Conservation (phyloP, 53 echinoderm and acorn worm species). For the Patiria pectinifera region DNA sequence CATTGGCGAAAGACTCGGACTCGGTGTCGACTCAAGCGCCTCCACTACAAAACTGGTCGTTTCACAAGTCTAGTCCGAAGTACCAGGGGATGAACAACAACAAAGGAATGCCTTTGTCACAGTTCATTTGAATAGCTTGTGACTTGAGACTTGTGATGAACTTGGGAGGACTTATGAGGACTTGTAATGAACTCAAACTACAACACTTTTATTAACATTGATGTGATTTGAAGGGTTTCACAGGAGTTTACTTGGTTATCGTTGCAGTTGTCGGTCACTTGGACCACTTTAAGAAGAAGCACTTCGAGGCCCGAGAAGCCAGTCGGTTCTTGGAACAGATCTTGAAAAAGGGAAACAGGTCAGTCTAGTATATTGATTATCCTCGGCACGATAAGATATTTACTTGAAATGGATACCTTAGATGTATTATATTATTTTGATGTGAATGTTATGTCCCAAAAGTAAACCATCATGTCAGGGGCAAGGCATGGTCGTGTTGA, state of each 20-base stretch:
- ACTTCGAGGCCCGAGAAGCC: slow-evolving; percentile 89
- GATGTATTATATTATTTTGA: too few relatives aligned
- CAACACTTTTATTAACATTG: not conserved
- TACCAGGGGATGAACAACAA: not conserved
- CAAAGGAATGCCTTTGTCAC: not conserved
- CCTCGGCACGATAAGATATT: not conserved
- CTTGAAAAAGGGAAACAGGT: slow-evolving; percentile 97
- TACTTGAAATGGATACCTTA: too few relatives aligned
- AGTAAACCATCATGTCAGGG: too few relatives aligned
- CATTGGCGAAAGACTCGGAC: too few relatives aligned
- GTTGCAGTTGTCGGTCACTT: slow-evolving; percentile 76
- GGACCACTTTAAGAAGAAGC: slow-evolving; percentile 88
- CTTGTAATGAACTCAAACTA: not conserved
- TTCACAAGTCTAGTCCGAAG: not conserved
- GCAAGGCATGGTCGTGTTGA: too few relatives aligned
- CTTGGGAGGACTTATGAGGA: not conserved
- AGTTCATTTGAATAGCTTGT: not conserved
- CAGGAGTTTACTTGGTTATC: not conserved
- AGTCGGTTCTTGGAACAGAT: slow-evolving; percentile 96
- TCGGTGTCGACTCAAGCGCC: too few relatives aligned
- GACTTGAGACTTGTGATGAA: not conserved
- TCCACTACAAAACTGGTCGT: too few relatives aligned
- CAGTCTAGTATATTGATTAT: slow-evolving; percentile 13
- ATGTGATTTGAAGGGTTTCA: not conserved
- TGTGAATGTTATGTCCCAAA: too few relatives aligned